These are phyloP conservation scores for Trachythela sp. DNA, from an alignment of 64 coral and sea anemone species.

Conservation along the genomic window DNA sequence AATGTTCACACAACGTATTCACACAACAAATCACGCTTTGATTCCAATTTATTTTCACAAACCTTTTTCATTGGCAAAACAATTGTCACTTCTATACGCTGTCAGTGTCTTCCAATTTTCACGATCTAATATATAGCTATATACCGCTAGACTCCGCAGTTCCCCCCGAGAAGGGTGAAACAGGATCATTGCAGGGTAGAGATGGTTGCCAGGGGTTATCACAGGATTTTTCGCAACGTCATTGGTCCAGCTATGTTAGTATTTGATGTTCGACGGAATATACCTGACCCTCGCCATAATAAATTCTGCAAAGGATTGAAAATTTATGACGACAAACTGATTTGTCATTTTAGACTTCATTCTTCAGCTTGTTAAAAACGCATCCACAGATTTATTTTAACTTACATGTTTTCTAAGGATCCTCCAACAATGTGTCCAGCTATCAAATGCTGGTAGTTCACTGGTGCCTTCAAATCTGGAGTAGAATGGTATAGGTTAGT, in stretches of 20 bases:
- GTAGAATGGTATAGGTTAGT: neutral
- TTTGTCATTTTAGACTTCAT: too few species aligned
- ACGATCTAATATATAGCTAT: neutral
- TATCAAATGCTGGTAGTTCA: neutral
- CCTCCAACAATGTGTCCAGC: neutral
- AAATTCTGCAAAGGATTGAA: neutral
- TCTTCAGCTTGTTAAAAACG: neutral
- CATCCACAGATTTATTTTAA: neutral
- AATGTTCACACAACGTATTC: neutral
- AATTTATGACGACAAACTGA: neutral
- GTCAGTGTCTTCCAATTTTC: neutral
- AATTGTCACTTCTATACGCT: neutral
- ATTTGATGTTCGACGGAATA: slow-evolving; percentile 7
- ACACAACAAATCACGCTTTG: neutral
- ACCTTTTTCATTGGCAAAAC: neutral
- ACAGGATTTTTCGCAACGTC: neutral
- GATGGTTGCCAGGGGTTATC: neutral
- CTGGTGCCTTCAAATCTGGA: neutral
- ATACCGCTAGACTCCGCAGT: neutral
- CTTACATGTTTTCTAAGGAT: slow-evolving; percentile 11
- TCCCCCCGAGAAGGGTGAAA: neutral
- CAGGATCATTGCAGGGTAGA: neutral
- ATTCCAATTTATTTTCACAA: neutral
- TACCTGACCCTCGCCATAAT: neutral
- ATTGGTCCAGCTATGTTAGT: neutral